These are phyloP conservation scores for Gymnobelideus leadbeateri DNA, from an alignment of 2,113 vertebrate species.

Conservation along the genomic window DNA sequence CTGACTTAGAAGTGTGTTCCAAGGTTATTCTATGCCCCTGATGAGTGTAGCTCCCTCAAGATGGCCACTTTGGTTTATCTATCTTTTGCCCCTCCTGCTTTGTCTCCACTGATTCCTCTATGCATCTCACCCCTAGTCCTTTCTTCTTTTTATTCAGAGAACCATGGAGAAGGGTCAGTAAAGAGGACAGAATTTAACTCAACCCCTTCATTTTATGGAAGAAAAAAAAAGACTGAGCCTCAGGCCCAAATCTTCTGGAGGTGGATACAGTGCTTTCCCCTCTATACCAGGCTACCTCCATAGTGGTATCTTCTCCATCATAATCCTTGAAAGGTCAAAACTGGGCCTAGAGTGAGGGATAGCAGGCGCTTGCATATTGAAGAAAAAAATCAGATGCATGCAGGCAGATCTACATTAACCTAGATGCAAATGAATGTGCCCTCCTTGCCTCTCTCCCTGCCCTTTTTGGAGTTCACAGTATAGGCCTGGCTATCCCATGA, in stretches of 20 bases:
- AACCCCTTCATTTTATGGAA: background rate
- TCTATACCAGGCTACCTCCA: background rate
- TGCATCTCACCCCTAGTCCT: background rate
- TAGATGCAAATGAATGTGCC: background rate
- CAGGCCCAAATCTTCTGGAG: background rate
- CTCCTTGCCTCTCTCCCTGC: background rate
- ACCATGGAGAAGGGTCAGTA: background rate
- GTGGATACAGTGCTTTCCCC: background rate
- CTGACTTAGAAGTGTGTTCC: background rate
- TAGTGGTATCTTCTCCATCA: background rate
- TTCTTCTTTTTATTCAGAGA: background rate
- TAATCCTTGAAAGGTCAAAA: background rate
- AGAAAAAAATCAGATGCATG: background rate
- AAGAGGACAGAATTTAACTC: background rate
- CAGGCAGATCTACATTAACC: background rate
- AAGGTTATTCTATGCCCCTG: background rate
- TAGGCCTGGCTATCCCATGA: background rate
- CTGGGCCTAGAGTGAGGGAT: background rate
- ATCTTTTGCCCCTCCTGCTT: background rate
- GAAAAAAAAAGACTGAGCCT: background rate
- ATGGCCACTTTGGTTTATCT: background rate
- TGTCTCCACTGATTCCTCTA: background rate
- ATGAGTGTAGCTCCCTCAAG: background rate
- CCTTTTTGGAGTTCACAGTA: background rate
- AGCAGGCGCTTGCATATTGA: background rate